These are phyloP conservation scores for Hypomesus transpacificus DNA, from an alignment of 2,113 vertebrate genomes.

Conservation along the genomic window DNA sequence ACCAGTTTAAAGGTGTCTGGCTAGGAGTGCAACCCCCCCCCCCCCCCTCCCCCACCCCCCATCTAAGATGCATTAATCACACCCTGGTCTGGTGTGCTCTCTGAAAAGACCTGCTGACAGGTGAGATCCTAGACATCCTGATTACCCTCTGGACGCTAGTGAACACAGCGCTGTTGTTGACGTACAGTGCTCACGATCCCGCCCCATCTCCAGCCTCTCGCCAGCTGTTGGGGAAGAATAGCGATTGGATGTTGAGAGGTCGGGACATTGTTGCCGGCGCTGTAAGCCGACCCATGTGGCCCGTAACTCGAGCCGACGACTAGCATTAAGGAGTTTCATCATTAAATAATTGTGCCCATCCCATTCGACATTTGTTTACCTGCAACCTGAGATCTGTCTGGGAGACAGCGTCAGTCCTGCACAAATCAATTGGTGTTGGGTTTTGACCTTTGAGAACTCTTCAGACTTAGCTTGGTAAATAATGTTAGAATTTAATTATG, in stretches of 20 bases:
- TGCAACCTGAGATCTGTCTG: conserved; percentile 77
- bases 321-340: conserved; percentile 81
- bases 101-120: conserved; percentile 51
- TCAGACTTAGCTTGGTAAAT: not conserved
- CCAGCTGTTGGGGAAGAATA: conserved; percentile 56
- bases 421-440: conserved; percentile 33
- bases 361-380: conserved; percentile 70
- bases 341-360: conserved; percentile 83
- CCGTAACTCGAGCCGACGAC: conserved; percentile 72
- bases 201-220: conserved; percentile 48
- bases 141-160: conserved; percentile 28
- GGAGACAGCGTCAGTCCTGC: conserved; percentile 32
- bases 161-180: conserved; percentile 49
- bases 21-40: conserved; percentile 77
- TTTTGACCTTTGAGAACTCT: conserved; percentile 27
- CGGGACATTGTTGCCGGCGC: conserved; percentile 71
- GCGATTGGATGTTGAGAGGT: conserved; percentile 78
- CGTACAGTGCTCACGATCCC: conserved; percentile 41
- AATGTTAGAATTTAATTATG: not conserved
- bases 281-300: conserved; percentile 81
- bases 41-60: conserved; percentile 64
- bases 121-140: conserved; percentile 45
- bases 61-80: conserved; percentile 85
- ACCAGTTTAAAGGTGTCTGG: conserved; percentile 80
- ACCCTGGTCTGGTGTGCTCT: conserved; percentile 66